These are phyloP conservation scores for Acleris laterana DNA, from an alignment of 2,888 invertebrate genomes.

Conservation along the genomic window DNA sequence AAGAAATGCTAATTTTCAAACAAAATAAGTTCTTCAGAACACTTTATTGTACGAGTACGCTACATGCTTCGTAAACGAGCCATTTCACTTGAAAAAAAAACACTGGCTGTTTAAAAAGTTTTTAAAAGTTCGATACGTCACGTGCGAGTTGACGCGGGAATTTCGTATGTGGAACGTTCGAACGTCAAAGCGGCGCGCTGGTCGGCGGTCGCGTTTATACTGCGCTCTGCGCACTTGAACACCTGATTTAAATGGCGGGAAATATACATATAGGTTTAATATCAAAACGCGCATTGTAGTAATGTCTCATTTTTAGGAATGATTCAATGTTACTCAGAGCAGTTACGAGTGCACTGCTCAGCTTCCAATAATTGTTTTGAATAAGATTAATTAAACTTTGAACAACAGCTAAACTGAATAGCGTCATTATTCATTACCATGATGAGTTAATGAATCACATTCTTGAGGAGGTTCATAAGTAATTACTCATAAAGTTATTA, in stretches of 20 bases:
- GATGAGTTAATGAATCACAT: not conserved
- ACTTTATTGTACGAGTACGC: conserved; percentile 2
- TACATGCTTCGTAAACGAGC: conserved; percentile 26
- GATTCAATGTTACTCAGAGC: conserved; percentile 30
- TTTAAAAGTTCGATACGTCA: conserved; percentile 49
- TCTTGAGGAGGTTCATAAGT: too few relatives aligned
- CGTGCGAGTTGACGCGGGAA: conserved; percentile 55
- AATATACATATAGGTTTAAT: conserved; percentile 43
- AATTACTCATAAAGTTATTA: too few relatives aligned
- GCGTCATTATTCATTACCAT: not conserved
- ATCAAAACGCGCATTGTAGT: conserved; percentile 41
- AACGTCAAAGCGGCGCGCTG: conserved; percentile 52
- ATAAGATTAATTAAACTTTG: not conserved
- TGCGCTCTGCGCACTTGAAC: conserved; percentile 52
- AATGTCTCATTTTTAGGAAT: conserved; percentile 36
- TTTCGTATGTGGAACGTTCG: conserved; percentile 47
- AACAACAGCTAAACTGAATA: not conserved
- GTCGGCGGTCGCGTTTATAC: conserved; percentile 54
- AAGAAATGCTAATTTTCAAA: conserved; percentile 47
- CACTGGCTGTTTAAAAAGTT: conserved; percentile 45
- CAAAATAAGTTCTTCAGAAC: conserved; percentile 33
- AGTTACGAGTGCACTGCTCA: conserved; percentile 3
- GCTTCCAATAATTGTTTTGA: conserved; percentile 8
- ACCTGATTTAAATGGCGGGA: conserved; percentile 54
- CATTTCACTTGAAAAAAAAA: conserved; percentile 36